Percentiles rank a stretch among this genome's conserved stretches.
These are phyloP conservation scores for Thunnus thynnus DNA, from an alignment of 2,113 vertebrate genomes.

Conservation along the genomic window DNA sequence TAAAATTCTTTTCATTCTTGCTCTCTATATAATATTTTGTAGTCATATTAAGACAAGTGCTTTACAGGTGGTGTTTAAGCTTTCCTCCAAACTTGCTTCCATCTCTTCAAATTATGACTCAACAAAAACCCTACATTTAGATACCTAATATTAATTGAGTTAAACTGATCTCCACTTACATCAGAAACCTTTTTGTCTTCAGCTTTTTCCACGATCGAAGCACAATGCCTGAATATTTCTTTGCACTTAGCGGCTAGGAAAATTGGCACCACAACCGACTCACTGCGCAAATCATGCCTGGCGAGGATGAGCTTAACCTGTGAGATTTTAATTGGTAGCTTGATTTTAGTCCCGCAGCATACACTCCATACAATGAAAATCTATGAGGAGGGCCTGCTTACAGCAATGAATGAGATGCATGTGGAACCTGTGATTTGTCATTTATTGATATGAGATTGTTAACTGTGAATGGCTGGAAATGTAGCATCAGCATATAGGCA, in stretches of 20 bases:
- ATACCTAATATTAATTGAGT: not conserved
- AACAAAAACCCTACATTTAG: not conserved
- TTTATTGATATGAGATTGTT: slow-evolving; percentile 21
- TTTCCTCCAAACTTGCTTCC: not conserved
- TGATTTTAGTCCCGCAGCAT: slow-evolving; percentile 27
- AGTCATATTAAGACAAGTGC: not conserved
- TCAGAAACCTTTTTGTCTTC: slow-evolving; percentile 59
- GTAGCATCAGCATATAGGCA: slow-evolving; percentile 51
- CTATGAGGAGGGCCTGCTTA: slow-evolving; percentile 7
- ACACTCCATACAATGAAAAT: not conserved
- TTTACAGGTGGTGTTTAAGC: not conserved
- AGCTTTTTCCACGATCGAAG: slow-evolving; percentile 27
- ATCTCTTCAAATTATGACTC: slow-evolving; percentile 2
- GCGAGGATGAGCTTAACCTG: slow-evolving; percentile 32
- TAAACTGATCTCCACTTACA: slow-evolving; percentile 33
- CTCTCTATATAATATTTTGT: not conserved
- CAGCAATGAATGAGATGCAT: slow-evolving; percentile 56
- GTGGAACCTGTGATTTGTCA: slow-evolving; percentile 39
- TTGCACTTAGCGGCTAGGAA: slow-evolving; percentile 10
- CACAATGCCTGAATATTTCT: slow-evolving; percentile 54
- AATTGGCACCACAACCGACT: slow-evolving; percentile 9
- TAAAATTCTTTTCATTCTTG: not conserved
- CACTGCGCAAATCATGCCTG: slow-evolving; percentile 22
- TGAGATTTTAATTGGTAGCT: slow-evolving; percentile 28
- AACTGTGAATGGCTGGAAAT: slow-evolving; percentile 36